A percentile compares a stretch with the other conserved stretches of the same genome.
phyloP scores from a whole-genome alignment of 1,140 invertebrate species.

The Papilio glaucus region DNA sequence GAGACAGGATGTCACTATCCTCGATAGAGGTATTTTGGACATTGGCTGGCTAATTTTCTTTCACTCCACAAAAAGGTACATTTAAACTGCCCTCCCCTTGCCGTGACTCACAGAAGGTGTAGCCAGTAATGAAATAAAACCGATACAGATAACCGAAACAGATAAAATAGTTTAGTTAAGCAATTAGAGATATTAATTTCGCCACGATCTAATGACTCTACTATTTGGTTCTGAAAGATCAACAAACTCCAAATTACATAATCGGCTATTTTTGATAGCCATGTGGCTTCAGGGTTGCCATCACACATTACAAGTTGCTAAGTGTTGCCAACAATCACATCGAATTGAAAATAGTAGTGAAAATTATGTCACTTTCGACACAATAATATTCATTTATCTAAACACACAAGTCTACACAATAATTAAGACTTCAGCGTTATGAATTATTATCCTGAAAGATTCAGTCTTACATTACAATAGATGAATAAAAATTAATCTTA shows the following conservation, averaged over 20 bases:
- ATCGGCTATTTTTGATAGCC: no score
- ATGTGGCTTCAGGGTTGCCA: neutral
- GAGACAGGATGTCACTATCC: no score
- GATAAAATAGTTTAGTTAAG: no score
- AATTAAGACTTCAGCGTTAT: constrained; percentile 48
- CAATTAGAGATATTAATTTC: neutral
- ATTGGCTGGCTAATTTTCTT: no score
- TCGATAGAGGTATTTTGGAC: no score
- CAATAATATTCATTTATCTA: constrained; percentile 34
- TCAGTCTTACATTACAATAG: constrained; percentile 56
- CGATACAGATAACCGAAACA: no score
- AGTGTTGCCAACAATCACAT: constrained; percentile 18
- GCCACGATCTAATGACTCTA: neutral
- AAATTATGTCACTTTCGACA: neutral
- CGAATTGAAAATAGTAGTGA: no score
- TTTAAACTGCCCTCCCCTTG: no score
- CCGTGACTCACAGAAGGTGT: no score
- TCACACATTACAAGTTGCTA: neutral
- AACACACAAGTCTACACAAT: constrained; percentile 41
- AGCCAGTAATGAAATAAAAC: no score
- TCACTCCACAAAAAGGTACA: no score
- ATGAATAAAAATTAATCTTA: constrained; percentile 49
- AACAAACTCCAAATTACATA: no score
- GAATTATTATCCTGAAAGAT: constrained; percentile 57
- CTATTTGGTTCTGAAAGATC: neutral